phyloP scores from a whole-genome alignment of 2,797 vertebrate genomes.

The Helarctos malayanus region DNA sequence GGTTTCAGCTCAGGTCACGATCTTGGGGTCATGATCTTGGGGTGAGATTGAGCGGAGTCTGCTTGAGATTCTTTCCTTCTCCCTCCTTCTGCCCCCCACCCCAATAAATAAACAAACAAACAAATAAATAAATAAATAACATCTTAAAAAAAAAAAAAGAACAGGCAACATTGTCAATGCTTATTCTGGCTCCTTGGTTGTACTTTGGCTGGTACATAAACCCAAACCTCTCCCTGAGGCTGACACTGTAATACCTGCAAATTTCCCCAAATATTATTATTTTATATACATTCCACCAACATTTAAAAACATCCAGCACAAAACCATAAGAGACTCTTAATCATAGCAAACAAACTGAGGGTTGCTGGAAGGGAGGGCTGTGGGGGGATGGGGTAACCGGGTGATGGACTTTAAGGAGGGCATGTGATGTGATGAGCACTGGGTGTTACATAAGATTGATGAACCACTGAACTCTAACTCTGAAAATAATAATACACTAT shows the following conservation, averaged over 20 bases:
- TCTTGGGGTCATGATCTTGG: not conserved
- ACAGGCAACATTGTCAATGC: not conserved
- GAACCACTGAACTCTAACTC: too few relatives aligned
- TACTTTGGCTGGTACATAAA: not conserved
- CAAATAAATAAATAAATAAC: not conserved
- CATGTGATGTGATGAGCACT: too few relatives aligned
- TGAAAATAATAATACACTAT: too few relatives aligned
- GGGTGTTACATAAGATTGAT: too few relatives aligned
- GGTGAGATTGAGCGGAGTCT: not conserved
- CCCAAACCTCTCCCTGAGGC: not conserved
- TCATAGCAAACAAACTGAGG: too few relatives aligned
- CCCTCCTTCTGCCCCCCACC: not conserved
- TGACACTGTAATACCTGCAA: not conserved
- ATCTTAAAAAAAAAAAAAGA: not conserved
- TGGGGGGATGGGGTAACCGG: too few relatives aligned
- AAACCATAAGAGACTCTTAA: too few relatives aligned
- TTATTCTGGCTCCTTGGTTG: not conserved
- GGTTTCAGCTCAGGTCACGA: not conserved
- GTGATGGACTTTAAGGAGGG: too few relatives aligned
- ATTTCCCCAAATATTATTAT: slow-evolving; percentile 11
- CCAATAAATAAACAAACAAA: not conserved
- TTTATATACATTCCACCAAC: not conserved
- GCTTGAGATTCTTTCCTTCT: not conserved
- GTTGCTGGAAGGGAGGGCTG: too few relatives aligned
- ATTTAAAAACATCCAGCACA: slow-evolving; percentile 23